Conservation (phyloP, 2,797 vertebrate species). For the Bradypodion pumilum region DNA sequence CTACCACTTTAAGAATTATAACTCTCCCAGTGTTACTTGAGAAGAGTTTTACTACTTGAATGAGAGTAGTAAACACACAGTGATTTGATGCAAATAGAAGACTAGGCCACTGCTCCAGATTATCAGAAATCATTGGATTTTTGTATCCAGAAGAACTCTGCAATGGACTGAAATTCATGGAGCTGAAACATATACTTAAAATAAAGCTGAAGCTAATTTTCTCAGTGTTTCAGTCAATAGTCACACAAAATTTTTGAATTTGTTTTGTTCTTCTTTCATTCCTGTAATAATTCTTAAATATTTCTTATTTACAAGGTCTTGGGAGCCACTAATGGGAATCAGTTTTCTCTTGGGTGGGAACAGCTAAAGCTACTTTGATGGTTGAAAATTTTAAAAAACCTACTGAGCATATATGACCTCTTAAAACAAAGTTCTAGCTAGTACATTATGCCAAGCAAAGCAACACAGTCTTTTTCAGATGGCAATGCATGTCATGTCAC, state of each 20-base stretch:
- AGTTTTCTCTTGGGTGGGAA: not conserved
- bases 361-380: not conserved
- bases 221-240: not conserved
- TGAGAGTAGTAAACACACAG: not conserved
- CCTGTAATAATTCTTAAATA: not conserved
- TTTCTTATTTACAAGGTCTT: not conserved
- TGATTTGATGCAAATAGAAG: not conserved
- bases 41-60: not conserved
- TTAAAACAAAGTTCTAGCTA: not conserved
- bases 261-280: not conserved
- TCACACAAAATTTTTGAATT: not conserved
- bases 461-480: not conserved
- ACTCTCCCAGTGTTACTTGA: not conserved
- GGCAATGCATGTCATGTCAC: not conserved
- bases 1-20: no score
- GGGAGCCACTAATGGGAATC: no score
- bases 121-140: not conserved
- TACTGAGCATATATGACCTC: not conserved
- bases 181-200: not conserved
- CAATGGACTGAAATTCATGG: not conserved
- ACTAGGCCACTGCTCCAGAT: not conserved
- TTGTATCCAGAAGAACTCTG: not conserved
- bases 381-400: not conserved
- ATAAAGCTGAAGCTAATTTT: not conserved
- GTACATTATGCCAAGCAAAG: not conserved